Percentiles rank a stretch among this genome's conserved stretches.
Evolutionary conservation across 1,140 invertebrate species (phyloP).

Genomic region (Chironomus striatipennis): DNA sequence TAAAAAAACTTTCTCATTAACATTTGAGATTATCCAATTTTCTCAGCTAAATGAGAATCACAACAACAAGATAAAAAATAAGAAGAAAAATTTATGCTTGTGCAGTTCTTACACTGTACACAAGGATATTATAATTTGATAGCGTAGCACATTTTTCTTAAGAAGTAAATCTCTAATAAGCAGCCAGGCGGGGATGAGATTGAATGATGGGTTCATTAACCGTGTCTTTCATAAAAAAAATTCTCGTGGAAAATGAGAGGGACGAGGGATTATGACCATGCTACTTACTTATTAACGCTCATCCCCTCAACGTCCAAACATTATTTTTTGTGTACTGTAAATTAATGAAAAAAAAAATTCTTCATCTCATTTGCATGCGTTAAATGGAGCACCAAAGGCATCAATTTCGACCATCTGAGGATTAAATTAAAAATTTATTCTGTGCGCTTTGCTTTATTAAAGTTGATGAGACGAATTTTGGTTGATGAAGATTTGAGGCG

Average conservation of each 20-base stretch:
- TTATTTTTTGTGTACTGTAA: no score
- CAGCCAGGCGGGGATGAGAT: background rate
- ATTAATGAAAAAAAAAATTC: no score
- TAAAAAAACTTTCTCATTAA: conserved; percentile 10
- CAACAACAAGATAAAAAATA: no score
- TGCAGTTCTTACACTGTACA: no score
- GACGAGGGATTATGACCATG: no score
- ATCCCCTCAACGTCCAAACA: background rate
- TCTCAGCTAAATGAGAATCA: background rate
- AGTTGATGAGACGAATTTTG: no score
- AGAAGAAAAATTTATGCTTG: no score
- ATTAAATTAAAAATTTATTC: background rate
- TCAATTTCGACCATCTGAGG: background rate
- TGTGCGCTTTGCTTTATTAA: no score
- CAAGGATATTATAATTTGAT: no score
- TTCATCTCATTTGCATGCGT: background rate
- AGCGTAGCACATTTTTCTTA: background rate
- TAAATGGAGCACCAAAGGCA: conserved; percentile 6
- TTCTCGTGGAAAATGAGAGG: background rate
- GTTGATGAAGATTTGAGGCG: no score
- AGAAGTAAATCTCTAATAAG: background rate
- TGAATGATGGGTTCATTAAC: conserved; percentile 12
- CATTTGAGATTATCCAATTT: conserved; percentile 9
- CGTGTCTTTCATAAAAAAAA: background rate
- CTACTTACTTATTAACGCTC: background rate